These are phyloP conservation scores for Mylabris phalerata DNA, from an alignment of 1,140 invertebrate genomes.

Conservation along the genomic window DNA sequence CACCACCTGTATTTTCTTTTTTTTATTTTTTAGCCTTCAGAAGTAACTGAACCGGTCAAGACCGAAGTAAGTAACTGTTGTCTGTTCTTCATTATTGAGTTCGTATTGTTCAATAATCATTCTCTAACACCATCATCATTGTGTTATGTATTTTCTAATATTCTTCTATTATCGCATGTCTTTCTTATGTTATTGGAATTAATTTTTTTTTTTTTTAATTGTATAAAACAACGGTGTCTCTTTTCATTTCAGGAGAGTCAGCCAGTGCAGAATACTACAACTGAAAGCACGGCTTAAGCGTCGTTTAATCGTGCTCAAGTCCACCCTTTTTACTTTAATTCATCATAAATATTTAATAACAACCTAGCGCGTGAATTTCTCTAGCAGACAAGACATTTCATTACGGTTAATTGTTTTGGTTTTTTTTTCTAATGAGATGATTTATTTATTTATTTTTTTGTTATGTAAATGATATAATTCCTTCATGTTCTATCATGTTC, in stretches of 20 bases:
- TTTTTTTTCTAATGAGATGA: not conserved
- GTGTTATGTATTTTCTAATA: not conserved
- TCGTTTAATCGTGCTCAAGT: conserved; percentile 24
- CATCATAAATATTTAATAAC: conserved; percentile 38
- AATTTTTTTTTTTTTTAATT: not conserved
- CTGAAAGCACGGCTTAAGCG: conserved; percentile 51
- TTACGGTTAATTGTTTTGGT: conserved; percentile 19
- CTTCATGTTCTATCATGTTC: conserved; percentile 19
- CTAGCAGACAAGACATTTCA: conserved; percentile 43
- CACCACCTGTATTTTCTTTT: conserved; percentile 1
- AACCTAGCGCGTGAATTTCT: conserved; percentile 40
- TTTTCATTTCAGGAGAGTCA: conserved; percentile 46
- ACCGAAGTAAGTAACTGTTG: conserved; percentile 31
- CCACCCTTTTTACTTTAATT: conserved; percentile 25
- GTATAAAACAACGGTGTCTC: not conserved
- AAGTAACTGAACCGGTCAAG: conserved; percentile 33
- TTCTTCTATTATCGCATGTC: not conserved
- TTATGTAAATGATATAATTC: conserved; percentile 11
- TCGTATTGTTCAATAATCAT: not conserved
- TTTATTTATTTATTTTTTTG: conserved; percentile 6
- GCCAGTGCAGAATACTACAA: conserved; percentile 49
- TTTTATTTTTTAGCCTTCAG: conserved; percentile 31
- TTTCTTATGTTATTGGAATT: not conserved
- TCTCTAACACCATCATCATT: not conserved
- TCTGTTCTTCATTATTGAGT: not conserved